These are phyloP conservation scores for Tretioscincus oriximinensis DNA, from an alignment of 2,113 vertebrate genomes.

Conservation along the genomic window DNA sequence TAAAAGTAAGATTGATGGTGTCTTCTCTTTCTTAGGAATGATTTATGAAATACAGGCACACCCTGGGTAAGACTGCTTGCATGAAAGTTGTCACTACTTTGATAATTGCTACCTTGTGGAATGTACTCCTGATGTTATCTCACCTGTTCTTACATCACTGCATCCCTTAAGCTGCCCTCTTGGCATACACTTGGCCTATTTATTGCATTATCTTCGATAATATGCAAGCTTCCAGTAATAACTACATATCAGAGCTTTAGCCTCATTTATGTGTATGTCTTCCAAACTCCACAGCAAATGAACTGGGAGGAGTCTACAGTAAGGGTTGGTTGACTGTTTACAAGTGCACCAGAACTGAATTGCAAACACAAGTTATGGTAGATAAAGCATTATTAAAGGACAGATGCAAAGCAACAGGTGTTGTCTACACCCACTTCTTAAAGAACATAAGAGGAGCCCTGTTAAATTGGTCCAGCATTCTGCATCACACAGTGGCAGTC, in stretches of 20 bases:
- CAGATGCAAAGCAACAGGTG: not conserved
- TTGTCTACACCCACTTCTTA: not conserved
- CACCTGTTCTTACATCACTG: not conserved
- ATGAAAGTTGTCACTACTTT: not conserved
- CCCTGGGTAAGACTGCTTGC: not conserved
- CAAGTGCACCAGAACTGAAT: not conserved
- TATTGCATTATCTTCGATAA: rapidly evolving
- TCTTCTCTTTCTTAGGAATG: not conserved
- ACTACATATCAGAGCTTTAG: not conserved
- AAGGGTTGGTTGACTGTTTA: too few relatives aligned
- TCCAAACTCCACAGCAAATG: not conserved
- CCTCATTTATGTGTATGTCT: not conserved
- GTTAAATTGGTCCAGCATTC: too few relatives aligned
- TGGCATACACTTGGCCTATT: not conserved
- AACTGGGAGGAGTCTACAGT: not conserved
- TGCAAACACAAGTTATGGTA: rapidly evolving
- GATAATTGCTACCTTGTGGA: conserved; percentile 4
- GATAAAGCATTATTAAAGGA: not conserved
- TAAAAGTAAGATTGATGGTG: conserved; percentile 22
- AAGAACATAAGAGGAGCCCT: not conserved
- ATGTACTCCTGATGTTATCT: conserved; percentile 10
- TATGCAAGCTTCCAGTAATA: conserved; percentile 9
- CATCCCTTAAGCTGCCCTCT: not conserved
- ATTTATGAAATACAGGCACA: conserved; percentile 35
- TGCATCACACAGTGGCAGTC: too few relatives aligned